Conservation (phyloP, 2,888 invertebrate species). For the Ichneumoninae sp. region DNA sequence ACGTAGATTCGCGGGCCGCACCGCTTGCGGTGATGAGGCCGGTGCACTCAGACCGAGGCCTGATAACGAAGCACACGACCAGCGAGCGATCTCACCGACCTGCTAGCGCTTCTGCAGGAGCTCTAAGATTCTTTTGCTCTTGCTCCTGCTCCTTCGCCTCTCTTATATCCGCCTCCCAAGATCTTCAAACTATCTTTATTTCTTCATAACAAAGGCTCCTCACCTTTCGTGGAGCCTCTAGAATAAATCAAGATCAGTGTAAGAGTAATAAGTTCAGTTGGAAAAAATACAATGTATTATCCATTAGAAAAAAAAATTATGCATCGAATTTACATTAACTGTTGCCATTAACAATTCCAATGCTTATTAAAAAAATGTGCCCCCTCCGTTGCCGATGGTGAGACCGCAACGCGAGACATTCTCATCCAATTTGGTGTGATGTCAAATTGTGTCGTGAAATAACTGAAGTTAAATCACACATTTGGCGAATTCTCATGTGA, state of each 20-base stretch:
- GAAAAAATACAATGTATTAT: neutral
- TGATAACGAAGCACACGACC: conserved; percentile 75
- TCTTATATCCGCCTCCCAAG: conserved; percentile 29
- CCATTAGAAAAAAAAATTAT: neutral
- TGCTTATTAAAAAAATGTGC: too few species aligned
- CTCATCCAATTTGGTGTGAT: too few species aligned
- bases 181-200: conserved; percentile 47
- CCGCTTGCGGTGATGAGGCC: conserved; percentile 74
- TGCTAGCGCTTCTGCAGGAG: conserved; percentile 43
- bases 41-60: conserved; percentile 78
- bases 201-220: conserved; percentile 41
- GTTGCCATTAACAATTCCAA: too few species aligned
- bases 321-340: too few species aligned
- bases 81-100: conserved; percentile 45
- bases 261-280: neutral
- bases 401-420: too few species aligned
- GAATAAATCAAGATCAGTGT: neutral
- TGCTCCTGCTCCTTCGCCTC: conserved; percentile 20
- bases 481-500: too few species aligned
- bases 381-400: too few species aligned
- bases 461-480: too few species aligned
- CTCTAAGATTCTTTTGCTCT: conserved; percentile 37
- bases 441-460: too few species aligned
- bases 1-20: conserved; percentile 7
- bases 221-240: neutral